phyloP scores from a whole-genome alignment of 2,113 vertebrate genomes.

The Toxotes jaculatrix region DNA sequence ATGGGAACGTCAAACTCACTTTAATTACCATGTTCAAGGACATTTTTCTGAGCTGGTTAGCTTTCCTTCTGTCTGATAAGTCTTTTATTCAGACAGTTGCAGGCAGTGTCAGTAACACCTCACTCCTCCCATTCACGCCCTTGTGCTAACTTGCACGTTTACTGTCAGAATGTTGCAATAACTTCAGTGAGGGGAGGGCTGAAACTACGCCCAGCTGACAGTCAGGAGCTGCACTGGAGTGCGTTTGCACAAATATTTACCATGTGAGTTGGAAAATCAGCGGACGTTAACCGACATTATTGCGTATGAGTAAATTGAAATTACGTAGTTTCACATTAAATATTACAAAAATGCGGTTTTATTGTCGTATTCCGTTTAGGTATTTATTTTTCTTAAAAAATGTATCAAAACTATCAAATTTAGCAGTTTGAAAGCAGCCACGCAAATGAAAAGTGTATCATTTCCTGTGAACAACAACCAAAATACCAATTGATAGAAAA shows the following conservation, averaged over 20 bases:
- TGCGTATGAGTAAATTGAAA: background rate
- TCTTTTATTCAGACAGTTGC: background rate
- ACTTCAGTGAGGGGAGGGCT: background rate
- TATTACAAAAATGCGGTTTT: background rate
- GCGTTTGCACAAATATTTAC: conserved; percentile 10
- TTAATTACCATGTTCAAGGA: background rate
- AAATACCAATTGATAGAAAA: conserved; percentile 36
- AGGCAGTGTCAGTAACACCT: conserved; percentile 4
- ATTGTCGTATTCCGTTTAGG: conserved; percentile 9
- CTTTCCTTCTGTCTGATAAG: background rate
- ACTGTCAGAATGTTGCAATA: conserved; percentile 51
- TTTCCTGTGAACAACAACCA: conserved; percentile 9
- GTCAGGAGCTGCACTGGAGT: conserved; percentile 4
- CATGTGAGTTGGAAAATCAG: conserved; percentile 3
- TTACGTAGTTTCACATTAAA: conserved; percentile 4
- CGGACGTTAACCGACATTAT: background rate
- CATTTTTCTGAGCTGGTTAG: background rate
- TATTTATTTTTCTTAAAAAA: conserved; percentile 32
- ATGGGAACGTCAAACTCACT: background rate
- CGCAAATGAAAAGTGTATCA: conserved; percentile 22
- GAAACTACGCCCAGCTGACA: conserved; percentile 27
- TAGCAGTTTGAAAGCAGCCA: conserved; percentile 6
- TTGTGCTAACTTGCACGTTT: conserved; percentile 40
- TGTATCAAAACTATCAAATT: conserved; percentile 32
- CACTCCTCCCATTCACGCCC: conserved; percentile 49